These are phyloP conservation scores for Drosophila pandora DNA, from an alignment of 1,140 invertebrate species.

Conservation along the genomic window DNA sequence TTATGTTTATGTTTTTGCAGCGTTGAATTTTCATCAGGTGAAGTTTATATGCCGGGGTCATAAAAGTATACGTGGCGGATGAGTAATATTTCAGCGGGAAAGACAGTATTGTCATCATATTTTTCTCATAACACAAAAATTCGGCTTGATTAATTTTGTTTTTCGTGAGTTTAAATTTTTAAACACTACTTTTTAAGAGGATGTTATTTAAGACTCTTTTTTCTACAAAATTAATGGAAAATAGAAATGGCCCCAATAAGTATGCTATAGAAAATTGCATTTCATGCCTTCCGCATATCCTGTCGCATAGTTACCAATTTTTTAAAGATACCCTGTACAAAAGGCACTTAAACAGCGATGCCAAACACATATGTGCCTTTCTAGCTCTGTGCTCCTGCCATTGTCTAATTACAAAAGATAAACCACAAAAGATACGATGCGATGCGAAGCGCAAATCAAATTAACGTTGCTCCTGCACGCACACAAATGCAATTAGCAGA, in stretches of 20 bases:
- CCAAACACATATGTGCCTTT: constrained; percentile 24
- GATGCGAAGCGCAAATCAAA: constrained; percentile 60
- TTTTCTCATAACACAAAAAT: background rate
- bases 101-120: background rate
- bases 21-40: background rate
- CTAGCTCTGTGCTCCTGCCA: constrained; percentile 16
- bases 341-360: background rate
- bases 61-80: constrained; percentile 2
- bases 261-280: background rate
- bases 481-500: constrained; percentile 55
- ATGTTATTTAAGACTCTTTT: background rate
- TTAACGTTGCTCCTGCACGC: constrained; percentile 51
- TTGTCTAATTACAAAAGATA: constrained; percentile 70
- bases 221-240: background rate
- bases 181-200: background rate
- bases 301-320: background rate
- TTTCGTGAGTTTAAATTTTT: background rate
- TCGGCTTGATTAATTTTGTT: no score
- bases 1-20: background rate
- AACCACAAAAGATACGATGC: constrained; percentile 57
- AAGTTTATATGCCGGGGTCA: background rate
- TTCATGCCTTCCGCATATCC: background rate
- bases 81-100: background rate
- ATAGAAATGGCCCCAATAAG: background rate
- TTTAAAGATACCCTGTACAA: background rate